Percentiles rank a stretch among this genome's conserved stretches.
phyloP scores from a whole-genome alignment of 64 coral and sea anemone genomes.

The Hydrozoanthus tunicans region DNA sequence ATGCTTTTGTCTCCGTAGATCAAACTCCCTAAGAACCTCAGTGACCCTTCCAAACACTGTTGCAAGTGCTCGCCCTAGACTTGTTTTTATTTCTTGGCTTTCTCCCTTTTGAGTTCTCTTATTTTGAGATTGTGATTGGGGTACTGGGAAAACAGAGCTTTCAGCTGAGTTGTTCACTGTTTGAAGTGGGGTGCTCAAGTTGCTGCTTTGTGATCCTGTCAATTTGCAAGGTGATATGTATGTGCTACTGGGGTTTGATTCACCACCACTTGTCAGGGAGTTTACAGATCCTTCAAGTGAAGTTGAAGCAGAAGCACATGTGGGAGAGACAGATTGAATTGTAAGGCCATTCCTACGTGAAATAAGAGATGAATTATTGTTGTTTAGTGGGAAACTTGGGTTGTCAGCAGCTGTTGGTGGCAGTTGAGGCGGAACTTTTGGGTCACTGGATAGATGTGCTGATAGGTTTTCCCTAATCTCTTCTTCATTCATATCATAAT shows the following conservation, averaged over 20 bases:
- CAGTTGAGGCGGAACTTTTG: not conserved
- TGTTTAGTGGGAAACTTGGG: not conserved
- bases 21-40: not conserved
- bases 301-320: not conserved
- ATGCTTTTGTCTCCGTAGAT: slow-evolving; percentile 11
- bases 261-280: not conserved
- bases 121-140: slow-evolving; percentile 6
- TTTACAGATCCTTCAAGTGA: not conserved
- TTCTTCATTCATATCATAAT: not conserved
- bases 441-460: not conserved
- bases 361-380: not conserved
- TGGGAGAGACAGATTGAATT: not conserved
- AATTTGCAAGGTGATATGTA: slow-evolving; percentile 1
- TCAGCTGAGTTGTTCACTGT: not conserved
- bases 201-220: not conserved
- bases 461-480: not conserved
- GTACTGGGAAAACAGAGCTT: not conserved
- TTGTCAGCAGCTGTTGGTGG: not conserved
- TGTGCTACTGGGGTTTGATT: not conserved
- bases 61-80: not conserved
- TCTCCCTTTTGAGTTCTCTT: not conserved
- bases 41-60: not conserved
- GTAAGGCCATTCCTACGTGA: not conserved
- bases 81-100: not conserved
- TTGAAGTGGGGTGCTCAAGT: not conserved